phyloP scores from a whole-genome alignment of 2,797 vertebrate genomes.

The Smutsia temminckii region DNA sequence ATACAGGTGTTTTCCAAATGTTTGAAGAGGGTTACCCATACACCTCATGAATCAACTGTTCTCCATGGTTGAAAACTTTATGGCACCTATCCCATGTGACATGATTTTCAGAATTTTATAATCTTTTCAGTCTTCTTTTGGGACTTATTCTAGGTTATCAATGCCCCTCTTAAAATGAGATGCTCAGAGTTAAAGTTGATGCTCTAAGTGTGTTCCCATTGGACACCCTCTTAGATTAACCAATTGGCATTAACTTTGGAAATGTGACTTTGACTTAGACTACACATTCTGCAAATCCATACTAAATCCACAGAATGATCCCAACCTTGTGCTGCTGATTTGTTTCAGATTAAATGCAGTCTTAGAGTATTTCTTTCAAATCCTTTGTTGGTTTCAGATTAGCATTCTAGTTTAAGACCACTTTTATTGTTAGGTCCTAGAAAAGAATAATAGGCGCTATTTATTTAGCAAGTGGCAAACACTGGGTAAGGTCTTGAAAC shows the following conservation, averaged over 20 bases:
- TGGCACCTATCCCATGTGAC: neutral
- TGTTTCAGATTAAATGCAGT: neutral
- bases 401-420: neutral
- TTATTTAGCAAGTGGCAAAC: neutral
- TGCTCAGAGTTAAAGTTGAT: neutral
- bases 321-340: neutral
- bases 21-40: neutral
- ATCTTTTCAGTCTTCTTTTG: neutral
- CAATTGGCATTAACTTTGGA: neutral
- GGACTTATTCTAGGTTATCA: neutral
- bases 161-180: neutral
- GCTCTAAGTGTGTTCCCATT: neutral
- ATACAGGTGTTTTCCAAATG: neutral
- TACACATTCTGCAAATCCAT: neutral
- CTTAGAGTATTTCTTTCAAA: neutral
- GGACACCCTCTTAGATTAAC: neutral
- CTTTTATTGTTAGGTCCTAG: neutral
- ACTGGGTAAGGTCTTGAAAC: neutral
- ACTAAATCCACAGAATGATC: neutral
- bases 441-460: neutral
- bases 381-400: conserved; percentile 38
- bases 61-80: neutral
- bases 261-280: neutral
- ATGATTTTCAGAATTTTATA: neutral
- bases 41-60: neutral